Conservation (phyloP, 2,113 vertebrate genomes). For the Hemiscyllium ocellatum region DNA sequence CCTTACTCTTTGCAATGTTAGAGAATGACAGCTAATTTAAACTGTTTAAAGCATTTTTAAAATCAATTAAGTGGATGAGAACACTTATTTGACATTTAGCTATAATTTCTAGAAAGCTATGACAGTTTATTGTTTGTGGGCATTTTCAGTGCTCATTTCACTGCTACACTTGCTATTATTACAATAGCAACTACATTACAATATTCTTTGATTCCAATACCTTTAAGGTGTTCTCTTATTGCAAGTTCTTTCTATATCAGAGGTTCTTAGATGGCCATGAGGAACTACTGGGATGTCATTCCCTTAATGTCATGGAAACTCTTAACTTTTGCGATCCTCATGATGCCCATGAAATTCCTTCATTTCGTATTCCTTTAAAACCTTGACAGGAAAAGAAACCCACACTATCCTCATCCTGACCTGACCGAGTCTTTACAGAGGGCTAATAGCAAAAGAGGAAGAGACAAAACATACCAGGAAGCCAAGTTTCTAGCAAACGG, state of each 20-base stretch:
- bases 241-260: neutral
- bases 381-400: neutral
- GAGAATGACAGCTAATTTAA: too few relatives aligned
- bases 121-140: neutral
- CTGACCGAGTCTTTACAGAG: neutral
- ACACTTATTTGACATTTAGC: neutral
- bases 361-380: neutral
- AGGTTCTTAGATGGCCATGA: neutral
- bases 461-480: neutral
- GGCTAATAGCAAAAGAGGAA: neutral
- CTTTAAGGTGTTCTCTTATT: neutral
- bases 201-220: neutral
- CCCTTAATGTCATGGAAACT: neutral
- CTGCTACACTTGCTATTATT: neutral
- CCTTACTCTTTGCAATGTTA: too few relatives aligned
- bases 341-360: neutral
- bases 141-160: neutral
- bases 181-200: neutral
- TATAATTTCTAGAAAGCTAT: neutral
- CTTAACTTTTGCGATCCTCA: neutral
- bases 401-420: neutral
- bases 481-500: neutral
- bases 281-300: neutral
- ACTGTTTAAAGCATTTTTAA: too few relatives aligned
- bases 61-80: too few relatives aligned